These are phyloP conservation scores for Drosophila mimica DNA, from an alignment of 2,888 invertebrate species.

Conservation along the genomic window DNA sequence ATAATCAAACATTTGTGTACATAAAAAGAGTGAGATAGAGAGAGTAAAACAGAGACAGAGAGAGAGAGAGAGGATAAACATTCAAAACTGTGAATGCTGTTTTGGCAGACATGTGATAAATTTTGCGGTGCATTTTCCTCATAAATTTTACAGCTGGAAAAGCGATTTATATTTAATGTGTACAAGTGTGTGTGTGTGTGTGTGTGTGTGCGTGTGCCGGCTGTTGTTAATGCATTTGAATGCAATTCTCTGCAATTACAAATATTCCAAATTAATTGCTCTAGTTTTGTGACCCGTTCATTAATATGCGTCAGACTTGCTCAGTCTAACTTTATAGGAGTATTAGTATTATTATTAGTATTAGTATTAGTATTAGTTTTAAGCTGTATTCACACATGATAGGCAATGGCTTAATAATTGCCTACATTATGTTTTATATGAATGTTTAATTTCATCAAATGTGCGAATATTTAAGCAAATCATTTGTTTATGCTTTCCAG, in stretches of 20 bases:
- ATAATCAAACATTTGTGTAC: conserved; percentile 31
- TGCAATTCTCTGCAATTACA: conserved; percentile 46
- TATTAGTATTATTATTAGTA: too few species aligned
- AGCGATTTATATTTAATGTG: conserved; percentile 61
- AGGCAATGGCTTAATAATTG: conserved; percentile 3
- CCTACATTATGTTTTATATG: background rate
- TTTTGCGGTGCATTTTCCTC: conserved; percentile 69
- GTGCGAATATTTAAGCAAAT: background rate
- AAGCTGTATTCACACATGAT: background rate
- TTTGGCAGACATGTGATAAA: conserved; percentile 68
- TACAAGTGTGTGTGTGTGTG: background rate
- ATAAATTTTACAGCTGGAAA: conserved; percentile 63
- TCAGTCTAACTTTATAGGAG: conserved; percentile 2
- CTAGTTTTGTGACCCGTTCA: conserved; percentile 53
- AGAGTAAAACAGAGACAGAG: background rate
- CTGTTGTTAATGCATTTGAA: conserved; percentile 29
- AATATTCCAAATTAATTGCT: conserved; percentile 62
- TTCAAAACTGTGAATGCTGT: conserved; percentile 36
- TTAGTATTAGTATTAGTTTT: too few species aligned
- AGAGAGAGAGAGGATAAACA: conserved; percentile 12
- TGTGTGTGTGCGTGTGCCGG: conserved; percentile 9
- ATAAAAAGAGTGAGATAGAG: background rate
- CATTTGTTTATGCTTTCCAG: background rate
- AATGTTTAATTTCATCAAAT: conserved; percentile 1
- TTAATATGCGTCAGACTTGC: conserved; percentile 50